Evolutionary conservation across 2,888 invertebrate species (phyloP), one percentile per base, ranked within the genome.

Genomic region (Callyntrura sp.): DNA sequence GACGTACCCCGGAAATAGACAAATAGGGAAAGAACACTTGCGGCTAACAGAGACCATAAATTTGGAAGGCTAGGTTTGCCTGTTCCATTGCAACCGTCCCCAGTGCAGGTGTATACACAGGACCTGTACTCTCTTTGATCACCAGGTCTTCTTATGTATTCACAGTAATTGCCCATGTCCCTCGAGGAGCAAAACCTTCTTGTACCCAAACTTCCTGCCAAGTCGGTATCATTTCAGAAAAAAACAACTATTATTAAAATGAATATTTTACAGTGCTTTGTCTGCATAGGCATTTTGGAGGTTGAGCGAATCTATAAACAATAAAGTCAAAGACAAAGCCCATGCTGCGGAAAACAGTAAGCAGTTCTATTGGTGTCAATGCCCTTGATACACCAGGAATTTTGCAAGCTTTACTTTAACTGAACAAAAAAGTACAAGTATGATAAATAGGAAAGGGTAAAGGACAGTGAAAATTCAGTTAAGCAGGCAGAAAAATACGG

Each of bases 101-200:
- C 96, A 87, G 95, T 95, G 94, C 98, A 98, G 0, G 98, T 98
- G 94, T 96, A 98, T 84, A 98, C 96, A 94, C 98, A 98, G 2
- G 98, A 98, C 92, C 98, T 96, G 94, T 98, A 98, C 89, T 96
- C 96, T 93, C 98, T 95, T 93, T 95, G 96, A 94, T 98, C 98
- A n/a, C 98, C 98, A 8, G 97, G 97, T 93, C 98, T 97, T 91
- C 96, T 95, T 0, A 98, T 97, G 94, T 97, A 98, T 94, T 98
- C 97, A 94, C 98, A 98, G 94, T 97, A 98, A 94, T 98, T 98
- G 17, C 98, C 98, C 94, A 98, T 95, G 94, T 98, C 97, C 93
- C 97, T 95, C 0, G 98, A 96, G 0, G 98, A 98, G 94, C 98
- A 98, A 94, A 96, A 98, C 92, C 98, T 95, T 94, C 97, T 97